Conservation (phyloP, 1,140 invertebrate genomes). For the Scaptomyza pallida region DNA sequence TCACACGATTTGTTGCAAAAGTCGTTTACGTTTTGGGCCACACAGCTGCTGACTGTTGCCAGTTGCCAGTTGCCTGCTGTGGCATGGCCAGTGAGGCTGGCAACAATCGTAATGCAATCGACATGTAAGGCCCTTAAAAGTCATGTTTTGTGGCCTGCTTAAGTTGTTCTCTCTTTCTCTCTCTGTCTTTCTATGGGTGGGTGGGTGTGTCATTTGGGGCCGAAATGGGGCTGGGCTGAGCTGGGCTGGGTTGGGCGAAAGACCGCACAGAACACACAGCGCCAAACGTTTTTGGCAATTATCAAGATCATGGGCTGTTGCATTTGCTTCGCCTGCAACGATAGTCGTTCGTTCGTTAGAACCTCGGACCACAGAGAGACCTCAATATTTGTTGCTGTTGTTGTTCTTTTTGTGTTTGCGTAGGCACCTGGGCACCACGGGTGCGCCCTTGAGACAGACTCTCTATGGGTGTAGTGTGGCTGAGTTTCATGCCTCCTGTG, state of each 20-base stretch:
- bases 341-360: conserved; percentile 73
- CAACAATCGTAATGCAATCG: conserved; percentile 65
- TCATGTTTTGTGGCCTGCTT: conserved; percentile 50
- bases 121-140: conserved; percentile 82
- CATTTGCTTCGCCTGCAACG: conserved; percentile 45
- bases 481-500: conserved; percentile 29
- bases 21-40: conserved; percentile 43
- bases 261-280: conserved; percentile 36
- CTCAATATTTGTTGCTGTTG: background rate
- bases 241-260: conserved; percentile 13
- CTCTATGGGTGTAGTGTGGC: background rate
- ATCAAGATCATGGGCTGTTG: conserved; percentile 76
- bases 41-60: conserved; percentile 42
- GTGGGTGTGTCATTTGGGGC: conserved; percentile 53
- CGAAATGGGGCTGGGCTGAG: conserved; percentile 12
- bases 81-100: conserved; percentile 1
- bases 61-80: background rate
- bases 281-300: conserved; percentile 68
- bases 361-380: conserved; percentile 21
- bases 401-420: conserved; percentile 40
- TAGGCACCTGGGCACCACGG: conserved; percentile 42
- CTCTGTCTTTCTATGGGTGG: background rate
- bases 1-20: conserved; percentile 51
- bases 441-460: conserved; percentile 12
- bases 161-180: conserved; percentile 6